phyloP scores from a whole-genome alignment of 2,797 vertebrate species.

The Microhierax caerulescens region DNA sequence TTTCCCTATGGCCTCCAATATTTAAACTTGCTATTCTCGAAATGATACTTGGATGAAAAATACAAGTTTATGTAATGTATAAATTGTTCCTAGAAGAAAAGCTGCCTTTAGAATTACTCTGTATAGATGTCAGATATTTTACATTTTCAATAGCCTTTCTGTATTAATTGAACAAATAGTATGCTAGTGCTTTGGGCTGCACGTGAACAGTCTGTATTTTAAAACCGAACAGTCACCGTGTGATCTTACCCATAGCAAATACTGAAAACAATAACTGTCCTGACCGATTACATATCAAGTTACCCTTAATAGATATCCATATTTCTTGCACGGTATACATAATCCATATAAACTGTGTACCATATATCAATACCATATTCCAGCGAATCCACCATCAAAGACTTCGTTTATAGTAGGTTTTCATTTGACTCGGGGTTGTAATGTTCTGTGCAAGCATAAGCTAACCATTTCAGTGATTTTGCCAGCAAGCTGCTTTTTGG shows the following conservation, averaged over 20 bases:
- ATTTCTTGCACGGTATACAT: slow-evolving; percentile 64
- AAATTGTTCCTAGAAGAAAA: slow-evolving; percentile 74
- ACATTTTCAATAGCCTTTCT: slow-evolving; percentile 59
- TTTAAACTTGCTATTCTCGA: slow-evolving; percentile 85
- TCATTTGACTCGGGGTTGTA: slow-evolving; percentile 56
- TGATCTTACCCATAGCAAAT: slow-evolving; percentile 55
- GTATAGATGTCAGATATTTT: slow-evolving; percentile 61
- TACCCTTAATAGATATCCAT: slow-evolving; percentile 59
- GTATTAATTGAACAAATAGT: slow-evolving; percentile 65
- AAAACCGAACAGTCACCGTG: slow-evolving; percentile 23
- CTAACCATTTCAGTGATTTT: slow-evolving; percentile 55
- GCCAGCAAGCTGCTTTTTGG: slow-evolving; percentile 66
- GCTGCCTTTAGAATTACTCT: slow-evolving; percentile 62
- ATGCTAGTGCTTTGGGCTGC: slow-evolving; percentile 4
- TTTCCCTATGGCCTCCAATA: slow-evolving; percentile 88
- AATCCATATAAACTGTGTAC: slow-evolving; percentile 59
- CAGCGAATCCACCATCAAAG: slow-evolving; percentile 68
- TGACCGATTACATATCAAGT: slow-evolving; percentile 57
- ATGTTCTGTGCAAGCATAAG: slow-evolving; percentile 53
- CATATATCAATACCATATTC: slow-evolving; percentile 70
- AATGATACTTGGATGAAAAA: slow-evolving; percentile 91
- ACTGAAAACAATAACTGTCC: slow-evolving; percentile 65
- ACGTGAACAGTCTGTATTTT: neutral
- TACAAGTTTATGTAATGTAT: slow-evolving; percentile 73
- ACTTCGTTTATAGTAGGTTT: slow-evolving; percentile 57